phyloP scores from a whole-genome alignment of 2,888 invertebrate species.

The Drosophila quinaria region DNA sequence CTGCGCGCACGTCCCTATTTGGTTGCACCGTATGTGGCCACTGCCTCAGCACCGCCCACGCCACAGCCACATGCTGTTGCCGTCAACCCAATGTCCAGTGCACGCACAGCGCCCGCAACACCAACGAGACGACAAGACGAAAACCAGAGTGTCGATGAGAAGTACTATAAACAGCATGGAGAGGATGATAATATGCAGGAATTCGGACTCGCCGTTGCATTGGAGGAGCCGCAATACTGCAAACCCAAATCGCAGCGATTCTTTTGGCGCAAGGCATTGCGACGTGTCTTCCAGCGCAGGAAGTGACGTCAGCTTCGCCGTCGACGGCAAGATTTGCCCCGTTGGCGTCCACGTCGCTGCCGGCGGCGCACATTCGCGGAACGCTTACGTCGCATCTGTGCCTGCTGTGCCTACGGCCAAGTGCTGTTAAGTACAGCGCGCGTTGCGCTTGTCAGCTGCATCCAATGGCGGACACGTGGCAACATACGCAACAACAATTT shows the following conservation, averaged over 20 bases:
- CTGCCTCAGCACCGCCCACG: slow-evolving; percentile 69
- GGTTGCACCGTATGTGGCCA: slow-evolving; percentile 52
- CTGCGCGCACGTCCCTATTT: slow-evolving; percentile 59
- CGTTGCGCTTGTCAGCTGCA: slow-evolving; percentile 73
- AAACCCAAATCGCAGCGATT: slow-evolving; percentile 74
- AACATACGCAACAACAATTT: slow-evolving; percentile 74
- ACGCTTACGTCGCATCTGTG: slow-evolving; percentile 68
- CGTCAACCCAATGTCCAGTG: slow-evolving; percentile 33
- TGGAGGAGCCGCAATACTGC: slow-evolving; percentile 35
- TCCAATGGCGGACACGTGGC: slow-evolving; percentile 77
- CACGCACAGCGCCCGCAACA: slow-evolving; percentile 68
- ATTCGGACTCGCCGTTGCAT: slow-evolving; percentile 37
- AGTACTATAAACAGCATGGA: slow-evolving; percentile 4
- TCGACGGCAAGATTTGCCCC: slow-evolving; percentile 71
- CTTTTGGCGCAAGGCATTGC: slow-evolving; percentile 83
- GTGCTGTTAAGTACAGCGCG: slow-evolving; percentile 66
- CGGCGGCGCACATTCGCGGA: slow-evolving; percentile 64
- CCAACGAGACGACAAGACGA: slow-evolving; percentile 45
- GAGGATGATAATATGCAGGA: slow-evolving; percentile 35
- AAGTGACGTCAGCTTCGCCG: slow-evolving; percentile 75
- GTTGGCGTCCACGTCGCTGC: slow-evolving; percentile 72
- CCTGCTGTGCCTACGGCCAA: slow-evolving; percentile 74
- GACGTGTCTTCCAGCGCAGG: slow-evolving; percentile 81
- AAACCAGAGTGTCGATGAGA: neutral
- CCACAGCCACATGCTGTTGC: slow-evolving; percentile 55